A percentile compares a stretch with the other conserved stretches of the same genome.
These are phyloP conservation scores for Ctenopoma multispine DNA, from an alignment of 2,797 vertebrate genomes.

Conservation along the genomic window DNA sequence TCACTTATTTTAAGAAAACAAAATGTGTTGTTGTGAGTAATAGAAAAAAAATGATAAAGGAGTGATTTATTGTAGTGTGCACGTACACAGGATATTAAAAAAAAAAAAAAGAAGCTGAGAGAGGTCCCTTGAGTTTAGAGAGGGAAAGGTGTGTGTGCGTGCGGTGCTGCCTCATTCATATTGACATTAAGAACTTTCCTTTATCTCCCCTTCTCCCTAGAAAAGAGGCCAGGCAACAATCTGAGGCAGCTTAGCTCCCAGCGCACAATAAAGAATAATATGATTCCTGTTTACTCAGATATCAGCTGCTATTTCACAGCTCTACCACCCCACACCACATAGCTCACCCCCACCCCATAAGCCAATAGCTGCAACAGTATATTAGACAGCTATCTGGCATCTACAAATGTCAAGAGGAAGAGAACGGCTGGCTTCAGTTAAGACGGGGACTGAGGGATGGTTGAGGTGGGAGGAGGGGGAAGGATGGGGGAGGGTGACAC, in stretches of 20 bases:
- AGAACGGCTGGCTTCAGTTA: slow-evolving; percentile 73
- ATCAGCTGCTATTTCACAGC: slow-evolving; percentile 90
- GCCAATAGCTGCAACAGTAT: slow-evolving; percentile 86
- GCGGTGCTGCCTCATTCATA: slow-evolving; percentile 79
- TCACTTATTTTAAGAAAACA: neutral
- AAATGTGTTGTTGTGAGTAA: slow-evolving; percentile 24
- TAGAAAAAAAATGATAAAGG: slow-evolving; percentile 8
- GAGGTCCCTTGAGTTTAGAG: slow-evolving; percentile 66
- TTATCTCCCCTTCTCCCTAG: slow-evolving; percentile 88
- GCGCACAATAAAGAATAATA: slow-evolving; percentile 91
- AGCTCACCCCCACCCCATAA: slow-evolving; percentile 69
- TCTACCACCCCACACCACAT: slow-evolving; percentile 7
- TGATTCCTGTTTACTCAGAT: slow-evolving; percentile 94
- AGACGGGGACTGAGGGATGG: slow-evolving; percentile 9
- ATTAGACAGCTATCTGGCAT: slow-evolving; percentile 91
- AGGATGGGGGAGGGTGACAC: neutral
- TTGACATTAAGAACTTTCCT: slow-evolving; percentile 93
- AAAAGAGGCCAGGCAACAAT: slow-evolving; percentile 82
- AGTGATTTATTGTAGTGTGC: slow-evolving; percentile 25
- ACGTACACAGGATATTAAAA: slow-evolving; percentile 84
- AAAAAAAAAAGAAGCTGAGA: slow-evolving; percentile 70
- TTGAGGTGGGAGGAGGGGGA: neutral
- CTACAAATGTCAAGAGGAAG: slow-evolving; percentile 92
- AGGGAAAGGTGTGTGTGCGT: slow-evolving; percentile 27
- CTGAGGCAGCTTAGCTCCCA: slow-evolving; percentile 80